phyloP scores from a whole-genome alignment of 2,888 invertebrate genomes.

The Corythucha ciliata region DNA sequence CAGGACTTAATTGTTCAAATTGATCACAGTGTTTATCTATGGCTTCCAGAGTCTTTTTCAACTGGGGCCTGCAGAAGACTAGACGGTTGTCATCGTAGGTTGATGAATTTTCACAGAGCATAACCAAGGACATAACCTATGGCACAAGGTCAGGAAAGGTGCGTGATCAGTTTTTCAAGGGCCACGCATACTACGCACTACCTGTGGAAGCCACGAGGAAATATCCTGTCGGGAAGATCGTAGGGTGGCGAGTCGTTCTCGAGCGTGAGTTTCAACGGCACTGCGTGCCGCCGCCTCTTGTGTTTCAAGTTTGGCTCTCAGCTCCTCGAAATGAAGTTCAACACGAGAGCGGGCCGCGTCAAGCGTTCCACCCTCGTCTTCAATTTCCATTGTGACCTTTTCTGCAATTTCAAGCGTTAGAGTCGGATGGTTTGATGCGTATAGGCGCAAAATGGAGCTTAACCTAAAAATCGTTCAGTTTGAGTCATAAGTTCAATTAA shows the following conservation, averaged over 20 bases:
- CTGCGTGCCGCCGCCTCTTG: constrained; percentile 48
- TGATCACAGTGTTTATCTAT: constrained; percentile 49
- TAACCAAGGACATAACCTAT: constrained; percentile 43
- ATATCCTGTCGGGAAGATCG: constrained; percentile 49
- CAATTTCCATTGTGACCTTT: constrained; percentile 39
- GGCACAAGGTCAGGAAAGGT: neutral
- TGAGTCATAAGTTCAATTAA: constrained; percentile 48
- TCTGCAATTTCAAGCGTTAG: constrained; percentile 37
- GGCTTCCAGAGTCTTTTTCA: constrained; percentile 44
- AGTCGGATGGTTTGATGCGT: too few species aligned
- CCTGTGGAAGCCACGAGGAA: constrained; percentile 45
- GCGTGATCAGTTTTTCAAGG: neutral
- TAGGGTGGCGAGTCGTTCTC: constrained; percentile 46
- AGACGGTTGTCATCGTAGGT: constrained; percentile 48
- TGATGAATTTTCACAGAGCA: constrained; percentile 47
- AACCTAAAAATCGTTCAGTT: constrained; percentile 45
- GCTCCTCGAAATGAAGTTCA: constrained; percentile 46
- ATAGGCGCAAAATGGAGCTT: too few species aligned
- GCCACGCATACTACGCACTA: constrained; percentile 29
- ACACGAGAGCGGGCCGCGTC: constrained; percentile 44
- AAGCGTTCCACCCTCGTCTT: constrained; percentile 40
- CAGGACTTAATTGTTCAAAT: constrained; percentile 46
- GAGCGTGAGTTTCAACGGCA: constrained; percentile 48
- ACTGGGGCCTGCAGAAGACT: constrained; percentile 44
- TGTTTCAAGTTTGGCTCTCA: constrained; percentile 44